phyloP scores from a whole-genome alignment of 2,797 vertebrate species.

The Acipenser oxyrinchus region DNA sequence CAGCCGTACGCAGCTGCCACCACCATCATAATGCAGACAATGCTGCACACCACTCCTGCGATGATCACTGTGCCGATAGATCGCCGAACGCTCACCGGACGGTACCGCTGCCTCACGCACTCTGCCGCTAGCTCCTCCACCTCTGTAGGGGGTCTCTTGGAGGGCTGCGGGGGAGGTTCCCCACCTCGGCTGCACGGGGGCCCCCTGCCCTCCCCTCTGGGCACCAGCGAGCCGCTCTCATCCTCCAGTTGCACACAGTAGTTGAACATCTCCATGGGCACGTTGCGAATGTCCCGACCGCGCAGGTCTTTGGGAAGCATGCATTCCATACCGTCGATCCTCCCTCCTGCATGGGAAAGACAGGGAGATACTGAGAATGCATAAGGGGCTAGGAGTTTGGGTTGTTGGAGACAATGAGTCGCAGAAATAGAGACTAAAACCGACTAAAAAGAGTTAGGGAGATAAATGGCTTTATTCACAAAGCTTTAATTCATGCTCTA shows the following conservation, averaged over 20 bases:
- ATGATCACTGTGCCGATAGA: slow-evolving; percentile 96
- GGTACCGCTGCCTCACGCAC: slow-evolving; percentile 81
- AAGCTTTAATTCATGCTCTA: no score
- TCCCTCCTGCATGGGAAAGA: slow-evolving; percentile 62
- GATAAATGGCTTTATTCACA: neutral
- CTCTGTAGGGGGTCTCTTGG: slow-evolving; percentile 28
- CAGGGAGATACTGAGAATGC: slow-evolving; percentile 25
- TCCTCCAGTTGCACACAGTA: slow-evolving; percentile 93
- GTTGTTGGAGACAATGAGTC: no score
- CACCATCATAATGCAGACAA: slow-evolving; percentile 98
- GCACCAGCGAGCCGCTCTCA: slow-evolving; percentile 66
- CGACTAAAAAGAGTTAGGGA: slow-evolving; percentile 10
- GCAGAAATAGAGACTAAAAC: neutral
- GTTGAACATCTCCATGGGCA: slow-evolving; percentile 98
- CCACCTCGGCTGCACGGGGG: slow-evolving; percentile 62
- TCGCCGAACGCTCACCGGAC: slow-evolving; percentile 84
- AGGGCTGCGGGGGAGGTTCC: slow-evolving; percentile 36
- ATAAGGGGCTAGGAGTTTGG: no score
- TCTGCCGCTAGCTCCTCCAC: slow-evolving; percentile 49
- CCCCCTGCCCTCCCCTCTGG: slow-evolving; percentile 49
- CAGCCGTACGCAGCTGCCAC: slow-evolving; percentile 93
- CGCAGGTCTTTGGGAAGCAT: slow-evolving; percentile 93
- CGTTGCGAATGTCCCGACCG: slow-evolving; percentile 86
- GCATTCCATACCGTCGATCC: slow-evolving; percentile 81
- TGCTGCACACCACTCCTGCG: slow-evolving; percentile 89